Base-by-base conservation (phyloP, 1,140 invertebrate genomes). In the Conus betulinus region DNA sequence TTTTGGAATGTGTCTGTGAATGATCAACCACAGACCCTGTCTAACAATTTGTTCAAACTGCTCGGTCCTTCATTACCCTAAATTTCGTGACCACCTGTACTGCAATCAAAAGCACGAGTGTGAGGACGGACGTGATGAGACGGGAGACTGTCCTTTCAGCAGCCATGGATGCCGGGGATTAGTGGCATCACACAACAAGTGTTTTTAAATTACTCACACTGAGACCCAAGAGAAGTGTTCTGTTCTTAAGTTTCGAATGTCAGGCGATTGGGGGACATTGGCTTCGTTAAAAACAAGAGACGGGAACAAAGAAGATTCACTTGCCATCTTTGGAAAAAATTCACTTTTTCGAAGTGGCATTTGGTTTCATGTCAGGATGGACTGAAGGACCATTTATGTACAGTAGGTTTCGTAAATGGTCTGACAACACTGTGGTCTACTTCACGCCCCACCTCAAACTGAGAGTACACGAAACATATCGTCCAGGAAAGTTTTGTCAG, bases 21-120 rank as follows among this genome's bases (percentile, higher is more conserved):
- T 7, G 55, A 57, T 13, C 6, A 13, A 7, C 55, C 55, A 57
- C 55, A 57, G 55, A 6, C 55, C 6, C 6, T 57, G 6, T 13
- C 55, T 57, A 13, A 13, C 13, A 13, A 13, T 57, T 13, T 6
- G 84, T 85, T 57, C 27, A 39, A 57, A 85, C 60, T 85, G 84
- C 60, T 67, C n/a, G 2, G 84, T 85, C n/a, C 23, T 11, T 17
- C 63, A 71, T 39, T 85, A 74, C 84, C 20, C 39, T 25, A 53
- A 5, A 5, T 85, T 85, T 27, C 3, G 51, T 6, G n/a, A 51
- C 1, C 84, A 85, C 84, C 60, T 85, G 84, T 63, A 85, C 25
- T 85, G 84, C 51, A 76, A 85, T 55, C 27, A 67, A 67, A 63
- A 51, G 63, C 6, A 27, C 11, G 84, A 85, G 27, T 85, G 84